Conservation (phyloP, 1,140 invertebrate species). For the Cydia fagiglandana region DNA sequence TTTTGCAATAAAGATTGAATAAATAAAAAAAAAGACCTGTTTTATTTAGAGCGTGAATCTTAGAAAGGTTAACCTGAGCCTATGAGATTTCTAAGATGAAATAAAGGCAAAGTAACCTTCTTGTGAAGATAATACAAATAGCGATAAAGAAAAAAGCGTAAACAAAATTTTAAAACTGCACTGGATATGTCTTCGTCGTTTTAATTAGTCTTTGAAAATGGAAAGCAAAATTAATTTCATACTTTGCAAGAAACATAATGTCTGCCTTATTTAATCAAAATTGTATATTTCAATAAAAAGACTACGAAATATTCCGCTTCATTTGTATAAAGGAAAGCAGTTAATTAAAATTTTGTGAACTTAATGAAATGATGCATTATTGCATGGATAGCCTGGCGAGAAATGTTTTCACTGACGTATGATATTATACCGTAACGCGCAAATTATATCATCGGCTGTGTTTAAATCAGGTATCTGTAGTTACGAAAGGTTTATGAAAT, state of each 20-base stretch:
- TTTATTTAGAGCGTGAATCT: too few relatives aligned
- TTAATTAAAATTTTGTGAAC: conserved; percentile 11
- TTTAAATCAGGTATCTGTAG: not conserved
- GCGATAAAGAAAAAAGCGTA: not conserved
- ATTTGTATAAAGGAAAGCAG: not conserved
- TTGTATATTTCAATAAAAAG: conserved; percentile 8
- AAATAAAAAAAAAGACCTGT: too few relatives aligned
- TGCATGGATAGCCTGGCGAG: not conserved
- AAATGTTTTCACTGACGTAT: conserved; percentile 22
- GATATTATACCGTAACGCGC: not conserved
- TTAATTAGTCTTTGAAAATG: not conserved
- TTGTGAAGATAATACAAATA: not conserved
- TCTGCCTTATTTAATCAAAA: not conserved
- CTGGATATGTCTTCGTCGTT: not conserved
- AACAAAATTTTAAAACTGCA: not conserved
- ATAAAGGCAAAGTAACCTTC: not conserved
- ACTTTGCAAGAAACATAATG: conserved; percentile 1
- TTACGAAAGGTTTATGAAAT: conserved; percentile 9
- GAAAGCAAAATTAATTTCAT: not conserved
- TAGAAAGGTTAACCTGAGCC: too few relatives aligned
- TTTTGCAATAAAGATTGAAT: too few relatives aligned
- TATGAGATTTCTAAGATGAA: too few relatives aligned
- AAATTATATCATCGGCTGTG: not conserved
- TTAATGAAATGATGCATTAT: conserved; percentile 26
- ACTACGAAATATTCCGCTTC: not conserved